Conservation (phyloP, 2,888 invertebrate genomes). For the Lamellibrachia columna region DNA sequence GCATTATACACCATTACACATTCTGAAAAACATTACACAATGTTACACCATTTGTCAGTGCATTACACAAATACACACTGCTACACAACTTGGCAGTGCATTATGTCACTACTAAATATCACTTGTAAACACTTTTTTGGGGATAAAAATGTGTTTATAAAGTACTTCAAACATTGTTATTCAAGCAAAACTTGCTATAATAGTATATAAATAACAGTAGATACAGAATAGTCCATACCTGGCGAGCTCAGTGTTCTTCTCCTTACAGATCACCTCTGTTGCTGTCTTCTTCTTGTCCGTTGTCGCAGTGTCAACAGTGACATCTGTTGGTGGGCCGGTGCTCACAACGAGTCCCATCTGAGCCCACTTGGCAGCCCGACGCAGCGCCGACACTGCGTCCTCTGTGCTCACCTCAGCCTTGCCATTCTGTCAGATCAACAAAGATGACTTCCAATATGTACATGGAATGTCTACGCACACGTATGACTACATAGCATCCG, state of each 20-base stretch:
- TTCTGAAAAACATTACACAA: no score
- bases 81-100: no score
- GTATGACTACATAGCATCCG: no score
- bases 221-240: slow-evolving; percentile 45
- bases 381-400: slow-evolving; percentile 60
- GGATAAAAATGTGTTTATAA: no score
- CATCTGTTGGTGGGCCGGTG: slow-evolving; percentile 60
- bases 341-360: slow-evolving; percentile 65
- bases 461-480: not conserved
- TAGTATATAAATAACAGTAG: no score
- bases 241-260: slow-evolving; percentile 63
- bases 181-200: no score
- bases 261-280: slow-evolving; percentile 61
- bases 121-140: no score
- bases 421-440: slow-evolving; percentile 45
- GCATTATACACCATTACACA: no score
- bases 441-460: not conserved
- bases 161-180: no score
- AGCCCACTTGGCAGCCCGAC: slow-evolving; percentile 64
- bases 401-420: slow-evolving; percentile 64
- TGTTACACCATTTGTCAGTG: no score
- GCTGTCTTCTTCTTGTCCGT: slow-evolving; percentile 61
- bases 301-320: slow-evolving; percentile 39
- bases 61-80: no score
- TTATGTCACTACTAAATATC: no score